These are phyloP conservation scores for Xylophagus ater DNA, from an alignment of 2,888 invertebrate genomes.

Conservation along the genomic window DNA sequence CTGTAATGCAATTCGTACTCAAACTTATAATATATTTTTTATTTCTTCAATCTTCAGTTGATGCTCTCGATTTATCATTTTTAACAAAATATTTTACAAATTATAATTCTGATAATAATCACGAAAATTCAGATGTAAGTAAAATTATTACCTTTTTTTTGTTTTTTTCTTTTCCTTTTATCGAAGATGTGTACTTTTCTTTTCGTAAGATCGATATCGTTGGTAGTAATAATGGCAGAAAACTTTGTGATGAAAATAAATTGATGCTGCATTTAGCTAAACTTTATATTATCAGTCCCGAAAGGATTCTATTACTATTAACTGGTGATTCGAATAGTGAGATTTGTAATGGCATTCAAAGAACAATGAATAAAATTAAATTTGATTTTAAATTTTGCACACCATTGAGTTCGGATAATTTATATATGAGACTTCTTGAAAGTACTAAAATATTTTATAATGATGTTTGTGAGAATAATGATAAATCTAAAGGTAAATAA, in stretches of 20 bases:
- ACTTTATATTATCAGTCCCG: slow-evolving; percentile 43
- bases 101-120: background rate
- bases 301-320: slow-evolving; percentile 41
- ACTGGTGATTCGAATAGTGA: slow-evolving; percentile 33
- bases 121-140: background rate
- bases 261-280: slow-evolving; percentile 42
- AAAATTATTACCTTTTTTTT: background rate
- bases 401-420: slow-evolving; percentile 33
- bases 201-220: too few relatives aligned
- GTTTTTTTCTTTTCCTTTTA: too few relatives aligned
- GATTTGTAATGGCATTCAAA: slow-evolving; percentile 24
- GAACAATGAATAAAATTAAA: slow-evolving; percentile 35
- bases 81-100: background rate
- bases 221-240: background rate
- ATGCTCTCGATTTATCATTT: background rate
- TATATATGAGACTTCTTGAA: slow-evolving; percentile 40
- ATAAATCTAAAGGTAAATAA: slow-evolving; percentile 14
- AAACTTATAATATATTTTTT: too few relatives aligned
- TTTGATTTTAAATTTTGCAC: slow-evolving; percentile 35
- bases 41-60: too few relatives aligned
- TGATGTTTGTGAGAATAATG: slow-evolving; percentile 32
- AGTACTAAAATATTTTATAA: slow-evolving; percentile 38
- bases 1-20: too few relatives aligned
- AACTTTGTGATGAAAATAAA: slow-evolving; percentile 36
- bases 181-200: too few relatives aligned